Base-by-base conservation (phyloP, 23 tunicate species). In the Ascidia mentula region DNA sequence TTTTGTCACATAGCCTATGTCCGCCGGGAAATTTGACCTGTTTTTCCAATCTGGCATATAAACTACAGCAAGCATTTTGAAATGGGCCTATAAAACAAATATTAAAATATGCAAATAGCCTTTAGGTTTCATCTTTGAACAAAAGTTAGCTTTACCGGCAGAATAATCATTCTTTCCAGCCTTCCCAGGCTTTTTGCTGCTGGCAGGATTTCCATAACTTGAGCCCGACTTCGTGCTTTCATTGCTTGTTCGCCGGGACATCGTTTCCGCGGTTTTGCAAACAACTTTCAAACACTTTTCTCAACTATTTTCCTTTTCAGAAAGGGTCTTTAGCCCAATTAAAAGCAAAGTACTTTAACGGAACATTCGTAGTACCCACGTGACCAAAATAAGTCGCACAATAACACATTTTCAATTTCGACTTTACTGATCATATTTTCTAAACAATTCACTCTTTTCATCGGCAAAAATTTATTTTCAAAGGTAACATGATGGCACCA, bases 161-260 rank as follows among this genome's bases (percentile, higher is more conserved):
- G 53, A 5, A 17, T n/a, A n/a, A n/a, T 80, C 72, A 80, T 36
- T 38, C 24, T 82, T 73, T 28, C 7, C 6, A 15, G 40, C 53
- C 53, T 74, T 82, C n/a, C 46, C 73, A 46, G 73, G 18, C 46
- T 53, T 53, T 53, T 28, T 53, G 65, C 65, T 53, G 65, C 1
- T 53, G 65, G 24, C 65, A 6, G 65, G 65, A 9, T 5, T 53
- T 53, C 65, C 65, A 9, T 17, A 32, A 46, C 79, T 82, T 18
- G 86, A 82, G 9, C 77, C 32, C 18, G 87, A 83, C 39, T 83
- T 83, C 30, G 81, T 34, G 46, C 87, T 83, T 24, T 83, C 87
- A 60, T 45, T 75, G 70, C 87, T 83, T 2, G 65, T 59, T 75
- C 87, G 72, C 9, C 87, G 80, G 0, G 87, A 83, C 87, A 83